A percentile compares a stretch with the other conserved stretches of the same genome.
phyloP scores from a whole-genome alignment of 2,797 vertebrate genomes.

The Anguilla obscura region DNA sequence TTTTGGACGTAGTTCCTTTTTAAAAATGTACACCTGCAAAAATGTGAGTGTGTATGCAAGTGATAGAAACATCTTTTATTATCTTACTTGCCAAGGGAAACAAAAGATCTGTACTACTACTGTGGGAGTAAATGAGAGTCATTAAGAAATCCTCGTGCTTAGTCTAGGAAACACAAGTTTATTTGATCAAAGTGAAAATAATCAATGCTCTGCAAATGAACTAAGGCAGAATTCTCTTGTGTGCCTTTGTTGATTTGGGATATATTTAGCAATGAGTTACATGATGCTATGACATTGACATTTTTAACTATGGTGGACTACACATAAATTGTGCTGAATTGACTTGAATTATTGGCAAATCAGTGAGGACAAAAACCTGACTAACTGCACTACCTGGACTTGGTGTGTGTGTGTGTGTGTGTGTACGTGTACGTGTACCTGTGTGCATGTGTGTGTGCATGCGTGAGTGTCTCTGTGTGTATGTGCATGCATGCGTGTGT shows the following conservation, averaged over 20 bases:
- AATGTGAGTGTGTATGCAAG: constrained; percentile 23
- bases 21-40: constrained; percentile 31
- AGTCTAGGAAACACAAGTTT: background rate
- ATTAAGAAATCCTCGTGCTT: background rate
- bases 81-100: constrained; percentile 35
- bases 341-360: constrained; percentile 54
- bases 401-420: constrained; percentile 31
- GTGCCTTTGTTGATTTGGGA: too few species aligned
- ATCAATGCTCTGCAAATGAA: background rate
- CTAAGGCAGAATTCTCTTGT: too few species aligned
- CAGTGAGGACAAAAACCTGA: constrained; percentile 47
- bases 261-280: too few species aligned
- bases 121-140: background rate
- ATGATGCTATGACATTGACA: too few species aligned
- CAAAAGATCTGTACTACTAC: background rate
- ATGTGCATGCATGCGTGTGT: too few species aligned
- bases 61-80: constrained; percentile 19
- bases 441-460: too few species aligned
- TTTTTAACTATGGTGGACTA: constrained; percentile 41
- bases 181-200: background rate
- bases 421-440: too few species aligned
- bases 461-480: too few species aligned
- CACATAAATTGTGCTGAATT: constrained; percentile 47
- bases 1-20: too few species aligned
- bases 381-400: constrained; percentile 54